phyloP scores from a whole-genome alignment of 2,797 vertebrate species.

The Trematocara caparti region DNA sequence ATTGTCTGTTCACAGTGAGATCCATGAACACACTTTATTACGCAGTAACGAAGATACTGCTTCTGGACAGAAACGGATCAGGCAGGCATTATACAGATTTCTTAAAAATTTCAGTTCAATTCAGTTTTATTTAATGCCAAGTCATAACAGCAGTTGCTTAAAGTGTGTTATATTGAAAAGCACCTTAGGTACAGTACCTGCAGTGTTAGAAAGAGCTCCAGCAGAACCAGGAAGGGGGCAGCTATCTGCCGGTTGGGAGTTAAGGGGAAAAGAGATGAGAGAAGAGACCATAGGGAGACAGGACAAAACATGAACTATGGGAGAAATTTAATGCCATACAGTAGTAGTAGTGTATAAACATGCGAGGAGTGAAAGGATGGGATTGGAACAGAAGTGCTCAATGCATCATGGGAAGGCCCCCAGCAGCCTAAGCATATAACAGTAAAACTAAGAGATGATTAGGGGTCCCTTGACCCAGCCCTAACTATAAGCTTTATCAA shows the following conservation, averaged over 20 bases:
- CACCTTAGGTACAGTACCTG: neutral
- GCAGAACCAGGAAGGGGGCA: neutral
- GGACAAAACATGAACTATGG: neutral
- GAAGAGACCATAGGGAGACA: neutral
- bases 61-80: neutral
- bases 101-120: neutral
- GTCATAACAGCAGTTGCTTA: neutral
- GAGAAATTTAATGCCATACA: neutral
- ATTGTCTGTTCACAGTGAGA: neutral
- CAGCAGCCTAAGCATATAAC: neutral
- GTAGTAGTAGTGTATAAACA: neutral
- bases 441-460: neutral
- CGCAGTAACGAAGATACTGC: neutral
- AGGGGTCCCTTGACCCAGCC: neutral
- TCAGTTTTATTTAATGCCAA: neutral
- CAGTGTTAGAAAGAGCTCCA: neutral
- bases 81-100: neutral
- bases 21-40: neutral
- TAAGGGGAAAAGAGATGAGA: neutral
- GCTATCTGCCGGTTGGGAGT: neutral
- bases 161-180: neutral
- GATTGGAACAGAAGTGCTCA: neutral
- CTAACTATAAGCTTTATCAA: neutral
- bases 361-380: neutral
- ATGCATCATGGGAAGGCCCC: neutral